These are phyloP conservation scores for Tamias sibiricus DNA, from an alignment of 2,113 vertebrate genomes.

Conservation along the genomic window DNA sequence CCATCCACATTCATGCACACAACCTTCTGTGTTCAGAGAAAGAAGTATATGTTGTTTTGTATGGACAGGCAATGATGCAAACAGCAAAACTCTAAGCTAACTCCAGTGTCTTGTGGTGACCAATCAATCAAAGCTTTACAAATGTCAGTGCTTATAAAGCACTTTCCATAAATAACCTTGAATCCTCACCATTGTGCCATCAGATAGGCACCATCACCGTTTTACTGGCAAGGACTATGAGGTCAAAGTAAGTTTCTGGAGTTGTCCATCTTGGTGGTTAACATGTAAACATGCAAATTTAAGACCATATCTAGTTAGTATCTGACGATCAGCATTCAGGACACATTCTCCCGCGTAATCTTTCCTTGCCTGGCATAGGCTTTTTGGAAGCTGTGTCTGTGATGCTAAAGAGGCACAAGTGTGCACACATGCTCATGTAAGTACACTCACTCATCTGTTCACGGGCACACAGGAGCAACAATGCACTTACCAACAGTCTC, in stretches of 20 bases:
- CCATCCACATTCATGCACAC: fast-evolving
- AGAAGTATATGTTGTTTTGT: fast-evolving
- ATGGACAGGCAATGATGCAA: too few relatives aligned
- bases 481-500: not conserved
- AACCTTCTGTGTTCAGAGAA: not conserved
- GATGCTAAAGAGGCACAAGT: not conserved
- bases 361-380: not conserved
- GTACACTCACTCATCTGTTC: fast-evolving
- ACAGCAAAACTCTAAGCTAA: not conserved
- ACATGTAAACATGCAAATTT: not conserved
- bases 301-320: not conserved
- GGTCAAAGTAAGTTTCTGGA: not conserved
- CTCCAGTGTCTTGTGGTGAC: not conserved
- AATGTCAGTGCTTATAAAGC: not conserved
- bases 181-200: fast-evolving
- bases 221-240: not conserved
- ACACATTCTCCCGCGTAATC: not conserved
- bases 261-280: too few relatives aligned
- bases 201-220: not conserved
- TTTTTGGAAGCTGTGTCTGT: not conserved
- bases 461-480: fast-evolving
- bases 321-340: not conserved
- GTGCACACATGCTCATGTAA: too few relatives aligned
- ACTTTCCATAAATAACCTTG: not conserved
- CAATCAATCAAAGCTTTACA: fast-evolving